Conservation (phyloP, 2,797 vertebrate species). For the Paguma larvata region DNA sequence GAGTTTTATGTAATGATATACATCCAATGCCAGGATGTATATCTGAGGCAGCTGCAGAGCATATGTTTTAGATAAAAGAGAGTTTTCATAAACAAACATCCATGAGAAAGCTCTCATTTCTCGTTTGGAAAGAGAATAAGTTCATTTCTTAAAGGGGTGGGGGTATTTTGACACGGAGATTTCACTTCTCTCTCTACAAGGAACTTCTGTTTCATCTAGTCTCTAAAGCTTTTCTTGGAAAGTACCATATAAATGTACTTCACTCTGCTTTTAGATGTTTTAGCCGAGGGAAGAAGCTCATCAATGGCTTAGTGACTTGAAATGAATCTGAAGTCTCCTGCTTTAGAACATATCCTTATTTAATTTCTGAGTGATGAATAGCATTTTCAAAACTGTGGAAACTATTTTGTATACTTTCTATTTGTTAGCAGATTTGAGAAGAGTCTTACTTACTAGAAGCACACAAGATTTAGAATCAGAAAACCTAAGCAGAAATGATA, state of each 20-base stretch:
- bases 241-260: neutral
- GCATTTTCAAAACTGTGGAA: neutral
- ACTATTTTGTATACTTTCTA: neutral
- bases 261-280: neutral
- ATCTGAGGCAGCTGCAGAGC: neutral
- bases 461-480: neutral
- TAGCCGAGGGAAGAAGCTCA: neutral
- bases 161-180: neutral
- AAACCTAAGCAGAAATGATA: neutral
- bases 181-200: neutral
- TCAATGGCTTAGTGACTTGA: neutral
- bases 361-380: slow-evolving; percentile 31
- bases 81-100: neutral
- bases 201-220: slow-evolving; percentile 34
- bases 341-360: neutral
- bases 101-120: slow-evolving; percentile 11
- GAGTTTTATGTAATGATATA: slow-evolving; percentile 41
- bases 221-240: slow-evolving; percentile 27
- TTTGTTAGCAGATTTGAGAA: neutral
- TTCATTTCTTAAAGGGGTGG: slow-evolving; percentile 32
- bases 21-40: neutral
- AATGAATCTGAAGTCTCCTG: neutral
- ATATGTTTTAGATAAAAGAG: slow-evolving; percentile 61
- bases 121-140: slow-evolving; percentile 26
- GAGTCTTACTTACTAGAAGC: neutral